phyloP scores from a whole-genome alignment of 1,140 invertebrate genomes.

The Drosophila arizonae region DNA sequence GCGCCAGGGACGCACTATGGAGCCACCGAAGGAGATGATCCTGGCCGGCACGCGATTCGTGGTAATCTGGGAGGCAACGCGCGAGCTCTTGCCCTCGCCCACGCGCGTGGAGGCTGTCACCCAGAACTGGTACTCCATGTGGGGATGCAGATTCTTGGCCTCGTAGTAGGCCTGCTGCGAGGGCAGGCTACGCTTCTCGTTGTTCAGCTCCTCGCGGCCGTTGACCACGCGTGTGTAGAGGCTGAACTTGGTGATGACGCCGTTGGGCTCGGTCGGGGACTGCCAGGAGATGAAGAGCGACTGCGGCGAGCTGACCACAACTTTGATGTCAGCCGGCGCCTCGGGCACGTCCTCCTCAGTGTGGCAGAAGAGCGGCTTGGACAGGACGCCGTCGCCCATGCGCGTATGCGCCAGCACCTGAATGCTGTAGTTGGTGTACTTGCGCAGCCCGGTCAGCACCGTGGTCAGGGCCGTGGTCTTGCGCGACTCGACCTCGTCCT shows the following conservation, averaged over 20 bases:
- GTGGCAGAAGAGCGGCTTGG: conserved; percentile 88
- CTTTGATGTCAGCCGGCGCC: conserved; percentile 91
- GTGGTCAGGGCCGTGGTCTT: conserved; percentile 88
- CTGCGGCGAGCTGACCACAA: conserved; percentile 89
- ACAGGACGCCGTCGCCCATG: conserved; percentile 90
- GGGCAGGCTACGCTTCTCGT: conserved; percentile 86
- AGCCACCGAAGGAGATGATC: conserved; percentile 88
- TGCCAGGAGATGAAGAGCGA: conserved; percentile 92
- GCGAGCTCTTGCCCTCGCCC: conserved; percentile 89
- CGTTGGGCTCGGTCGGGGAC: conserved; percentile 90
- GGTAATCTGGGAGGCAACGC: conserved; percentile 85
- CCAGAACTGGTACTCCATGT: conserved; percentile 92
- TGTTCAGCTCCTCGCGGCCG: conserved; percentile 87
- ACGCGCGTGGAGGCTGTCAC: conserved; percentile 90
- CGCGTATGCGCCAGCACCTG: conserved; percentile 92
- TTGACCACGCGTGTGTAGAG: conserved; percentile 89
- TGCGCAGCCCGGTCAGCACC: conserved; percentile 87
- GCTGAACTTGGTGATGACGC: conserved; percentile 90
- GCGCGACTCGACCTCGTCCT: conserved; percentile 86
- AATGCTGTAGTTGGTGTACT: conserved; percentile 94
- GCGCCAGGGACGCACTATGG: conserved; percentile 87
- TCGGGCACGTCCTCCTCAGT: conserved; percentile 94
- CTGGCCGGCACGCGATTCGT: conserved; percentile 86
- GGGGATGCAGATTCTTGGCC: conserved; percentile 88
- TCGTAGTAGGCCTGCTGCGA: conserved; percentile 87